Percentiles rank a stretch among this genome's conserved stretches.
Conservation (phyloP, 2,113 vertebrate species). For the Micromys minutus region DNA sequence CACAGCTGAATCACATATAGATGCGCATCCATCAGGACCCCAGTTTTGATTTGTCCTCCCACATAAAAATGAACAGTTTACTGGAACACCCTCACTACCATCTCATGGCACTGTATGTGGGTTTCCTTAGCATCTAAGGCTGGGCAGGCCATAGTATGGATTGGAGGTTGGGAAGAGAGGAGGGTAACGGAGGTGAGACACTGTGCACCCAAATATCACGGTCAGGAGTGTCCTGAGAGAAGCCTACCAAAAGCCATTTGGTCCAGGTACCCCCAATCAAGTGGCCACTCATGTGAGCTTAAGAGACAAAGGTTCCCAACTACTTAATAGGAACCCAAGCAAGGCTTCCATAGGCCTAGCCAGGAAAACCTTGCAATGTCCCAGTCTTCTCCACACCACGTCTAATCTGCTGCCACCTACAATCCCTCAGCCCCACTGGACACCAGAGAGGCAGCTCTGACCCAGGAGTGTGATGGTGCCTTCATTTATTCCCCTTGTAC, state of each 20-base stretch:
- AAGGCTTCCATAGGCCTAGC: neutral
- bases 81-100: no score
- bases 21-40: accelerated
- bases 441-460: neutral
- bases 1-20: accelerated
- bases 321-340: neutral
- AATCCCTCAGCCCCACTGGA: neutral
- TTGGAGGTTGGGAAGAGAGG: no score
- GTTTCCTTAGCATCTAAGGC: neutral
- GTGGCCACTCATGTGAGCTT: neutral
- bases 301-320: neutral
- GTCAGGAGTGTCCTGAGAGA: neutral
- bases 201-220: neutral
- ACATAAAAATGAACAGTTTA: neutral
- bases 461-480: neutral
- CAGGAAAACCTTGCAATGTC: neutral
- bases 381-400: neutral
- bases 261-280: neutral
- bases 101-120: accelerated
- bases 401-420: neutral
- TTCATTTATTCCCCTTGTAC: neutral
- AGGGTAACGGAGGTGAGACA: neutral
- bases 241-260: neutral
- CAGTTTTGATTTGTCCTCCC: neutral
- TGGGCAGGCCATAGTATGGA: neutral